Evolutionary conservation across 2,797 vertebrate genomes (phyloP).

Genomic region (Mormyrops attenuatus): DNA sequence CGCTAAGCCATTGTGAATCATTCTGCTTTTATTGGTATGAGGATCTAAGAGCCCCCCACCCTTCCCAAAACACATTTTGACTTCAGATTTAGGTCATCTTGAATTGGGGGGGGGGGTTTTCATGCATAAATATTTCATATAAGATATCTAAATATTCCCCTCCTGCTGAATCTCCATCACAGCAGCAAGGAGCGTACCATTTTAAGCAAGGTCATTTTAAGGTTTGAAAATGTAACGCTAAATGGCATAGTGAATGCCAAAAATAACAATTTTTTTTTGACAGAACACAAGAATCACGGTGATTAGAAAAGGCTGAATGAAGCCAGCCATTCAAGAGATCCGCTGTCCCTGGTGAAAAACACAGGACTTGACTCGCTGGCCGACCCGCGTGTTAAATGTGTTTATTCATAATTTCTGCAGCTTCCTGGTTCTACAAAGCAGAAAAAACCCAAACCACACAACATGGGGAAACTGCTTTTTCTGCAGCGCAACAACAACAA

Average conservation of each 20-base stretch:
- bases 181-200: not conserved
- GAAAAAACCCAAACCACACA: not conserved
- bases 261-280: not conserved
- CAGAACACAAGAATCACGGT: not conserved
- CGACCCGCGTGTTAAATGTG: not conserved
- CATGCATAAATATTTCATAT: slow-evolving; percentile 46
- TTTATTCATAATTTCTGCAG: not conserved
- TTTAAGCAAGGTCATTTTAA: not conserved
- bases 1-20: slow-evolving; percentile 43
- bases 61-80: slow-evolving; percentile 44
- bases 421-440: not conserved
- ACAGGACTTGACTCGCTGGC: not conserved
- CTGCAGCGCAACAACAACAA: not conserved
- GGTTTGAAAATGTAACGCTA: not conserved
- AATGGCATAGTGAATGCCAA: not conserved
- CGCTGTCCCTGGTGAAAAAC: not conserved
- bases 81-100: slow-evolving; percentile 55
- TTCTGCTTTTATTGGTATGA: slow-evolving; percentile 35
- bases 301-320: not conserved
- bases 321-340: not conserved
- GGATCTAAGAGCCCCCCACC: slow-evolving; percentile 15
- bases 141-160: slow-evolving; percentile 31
- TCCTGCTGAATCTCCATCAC: not conserved
- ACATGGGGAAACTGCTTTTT: not conserved
- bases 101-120: not conserved